A percentile compares a stretch with the other conserved stretches of the same genome.
phyloP scores from a whole-genome alignment of 2,797 vertebrate species.

The Pantherophis vulpinus region DNA sequence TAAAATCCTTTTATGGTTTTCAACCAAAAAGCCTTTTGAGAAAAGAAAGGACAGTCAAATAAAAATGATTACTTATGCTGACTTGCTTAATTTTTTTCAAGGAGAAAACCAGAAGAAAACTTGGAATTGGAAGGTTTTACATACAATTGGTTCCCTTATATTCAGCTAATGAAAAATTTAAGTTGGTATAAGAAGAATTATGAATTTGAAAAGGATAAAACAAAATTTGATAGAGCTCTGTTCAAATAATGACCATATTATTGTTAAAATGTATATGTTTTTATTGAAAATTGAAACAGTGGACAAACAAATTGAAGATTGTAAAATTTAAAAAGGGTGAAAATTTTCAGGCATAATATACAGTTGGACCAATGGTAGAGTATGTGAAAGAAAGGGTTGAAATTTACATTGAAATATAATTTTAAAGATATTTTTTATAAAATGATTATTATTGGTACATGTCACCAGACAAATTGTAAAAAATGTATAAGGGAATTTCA shows the following conservation, averaged over 20 bases:
- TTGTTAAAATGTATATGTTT: not conserved
- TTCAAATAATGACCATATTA: not conserved
- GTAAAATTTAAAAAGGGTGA: not conserved
- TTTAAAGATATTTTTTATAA: not conserved
- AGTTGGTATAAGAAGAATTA: not conserved
- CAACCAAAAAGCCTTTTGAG: not conserved
- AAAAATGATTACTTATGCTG: not conserved
- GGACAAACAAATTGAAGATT: not conserved
- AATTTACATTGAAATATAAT: not conserved
- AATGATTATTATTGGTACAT: not conserved
- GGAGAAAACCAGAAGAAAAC: not conserved
- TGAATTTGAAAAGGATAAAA: not conserved
- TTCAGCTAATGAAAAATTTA: not conserved
- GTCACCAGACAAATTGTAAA: not conserved
- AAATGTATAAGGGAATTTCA: not conserved
- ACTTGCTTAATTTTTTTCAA: not conserved
- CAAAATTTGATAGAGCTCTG: not conserved
- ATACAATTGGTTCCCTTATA: not conserved
- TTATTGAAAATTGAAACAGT: not conserved
- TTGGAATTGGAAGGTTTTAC: not conserved
- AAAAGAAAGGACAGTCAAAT: not conserved
- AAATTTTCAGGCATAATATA: not conserved
- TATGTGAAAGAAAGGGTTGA: not conserved
- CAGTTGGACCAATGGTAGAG: not conserved
- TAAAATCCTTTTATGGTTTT: not conserved